phyloP scores from a whole-genome alignment of 2,888 invertebrate genomes.

The Leucoptera coffeella region DNA sequence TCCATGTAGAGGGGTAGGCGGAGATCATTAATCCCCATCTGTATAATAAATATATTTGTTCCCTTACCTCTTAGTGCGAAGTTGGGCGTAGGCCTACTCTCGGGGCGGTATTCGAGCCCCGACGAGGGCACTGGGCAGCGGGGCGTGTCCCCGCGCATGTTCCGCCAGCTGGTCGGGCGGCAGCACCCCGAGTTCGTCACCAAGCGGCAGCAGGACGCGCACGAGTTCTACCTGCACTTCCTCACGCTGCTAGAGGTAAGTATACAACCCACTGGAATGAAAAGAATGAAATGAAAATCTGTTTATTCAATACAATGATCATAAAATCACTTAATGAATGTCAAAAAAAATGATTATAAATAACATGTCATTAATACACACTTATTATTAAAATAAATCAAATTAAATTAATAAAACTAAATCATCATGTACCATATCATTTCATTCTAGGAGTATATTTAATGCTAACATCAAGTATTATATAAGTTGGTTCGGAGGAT shows the following conservation, averaged over 20 bases:
- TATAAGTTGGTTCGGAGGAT: too few species aligned
- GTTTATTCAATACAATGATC: neutral
- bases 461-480: too few species aligned
- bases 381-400: too few species aligned
- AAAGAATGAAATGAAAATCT: neutral
- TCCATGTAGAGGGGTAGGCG: too few species aligned
- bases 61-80: conserved; percentile 84
- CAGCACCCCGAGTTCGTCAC: conserved; percentile 92
- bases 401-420: too few species aligned
- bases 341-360: too few species aligned
- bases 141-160: conserved; percentile 84
- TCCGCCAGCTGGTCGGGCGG: conserved; percentile 82
- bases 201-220: conserved; percentile 95
- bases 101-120: conserved; percentile 80
- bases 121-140: conserved; percentile 16
- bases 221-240: conserved; percentile 90
- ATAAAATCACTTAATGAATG: too few species aligned
- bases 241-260: conserved; percentile 67
- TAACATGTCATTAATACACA: too few species aligned
- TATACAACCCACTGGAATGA: neutral
- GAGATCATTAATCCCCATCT: too few species aligned
- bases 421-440: too few species aligned
- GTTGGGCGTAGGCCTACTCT: conserved; percentile 77
- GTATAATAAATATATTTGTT: too few species aligned
- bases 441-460: too few species aligned